Base-by-base conservation (phyloP, 2,113 vertebrate species). In the Bufo gargarizans region DNA sequence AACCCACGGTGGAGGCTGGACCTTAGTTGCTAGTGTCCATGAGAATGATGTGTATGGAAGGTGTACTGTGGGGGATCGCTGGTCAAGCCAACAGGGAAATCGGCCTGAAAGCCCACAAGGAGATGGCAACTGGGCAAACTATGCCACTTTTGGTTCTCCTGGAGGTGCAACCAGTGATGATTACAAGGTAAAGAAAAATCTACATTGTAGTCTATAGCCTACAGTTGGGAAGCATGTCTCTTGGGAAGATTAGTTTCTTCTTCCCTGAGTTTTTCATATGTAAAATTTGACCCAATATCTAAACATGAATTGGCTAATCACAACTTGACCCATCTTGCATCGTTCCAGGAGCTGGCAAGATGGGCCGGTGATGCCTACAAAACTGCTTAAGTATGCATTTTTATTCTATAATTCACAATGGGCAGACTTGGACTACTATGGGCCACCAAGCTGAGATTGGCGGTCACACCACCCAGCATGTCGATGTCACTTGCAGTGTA, bases 1-100 rank as follows among this genome's bases (percentile, higher is more conserved):
- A 33, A 91, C 94, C 8, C 81, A 4, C 0, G 91, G 92, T 2
- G 93, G 93, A 0, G 92, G 94, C 76, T 94, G 94, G 93, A 94
- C 93, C 4, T 89, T 95, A 76, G 93, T 95, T 81, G 92, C 92
- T 80, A 94, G 94, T 0, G 77, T 95, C 12, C 92, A 94, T 0
- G 92, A 95, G 89, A 94, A 95, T 89, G 87, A 92, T 86, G 85
- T 92, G 63, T 0, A 0, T 6, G 93, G 94, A 22, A 95, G 92
- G 88, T 94, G 93, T 88, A 93, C 86, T 0, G 6, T 76, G 43
- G 93, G 93, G 0, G 91, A 94, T n/a, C 89, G 89, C 71, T 94
- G 93, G 93, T 93, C 93, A 84, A 94, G 92, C 79, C 92, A 95
- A 85, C 92, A 94, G 56, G 94, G 94, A 3, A 92, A 4, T n/a